Conservation (phyloP, 1,140 invertebrate genomes). For the Drosophila eugracilis region DNA sequence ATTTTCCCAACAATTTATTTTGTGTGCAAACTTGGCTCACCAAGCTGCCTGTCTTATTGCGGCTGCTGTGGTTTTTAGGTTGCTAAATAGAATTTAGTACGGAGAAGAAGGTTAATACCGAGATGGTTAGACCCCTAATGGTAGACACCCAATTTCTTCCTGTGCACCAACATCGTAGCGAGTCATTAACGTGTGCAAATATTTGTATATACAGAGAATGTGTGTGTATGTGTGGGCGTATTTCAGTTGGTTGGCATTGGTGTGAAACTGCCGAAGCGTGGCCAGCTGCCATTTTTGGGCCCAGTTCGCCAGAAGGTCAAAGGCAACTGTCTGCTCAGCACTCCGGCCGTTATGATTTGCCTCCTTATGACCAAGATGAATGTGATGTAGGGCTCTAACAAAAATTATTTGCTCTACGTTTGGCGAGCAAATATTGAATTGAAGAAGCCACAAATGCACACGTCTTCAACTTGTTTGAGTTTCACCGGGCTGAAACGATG, state of each 20-base stretch:
- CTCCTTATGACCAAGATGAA: constrained; percentile 44
- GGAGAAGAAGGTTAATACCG: no score
- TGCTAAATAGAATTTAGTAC: background rate
- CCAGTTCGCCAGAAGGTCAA: constrained; percentile 62
- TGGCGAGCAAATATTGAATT: constrained; percentile 44
- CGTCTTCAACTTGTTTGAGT: constrained; percentile 26
- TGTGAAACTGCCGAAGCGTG: constrained; percentile 65
- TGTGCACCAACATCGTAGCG: constrained; percentile 35
- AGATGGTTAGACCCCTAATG: no score
- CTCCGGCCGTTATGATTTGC: constrained; percentile 37
- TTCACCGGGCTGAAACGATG: constrained; percentile 12
- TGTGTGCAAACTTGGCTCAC: background rate
- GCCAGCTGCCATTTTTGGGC: constrained; percentile 60
- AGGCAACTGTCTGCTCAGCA: constrained; percentile 45
- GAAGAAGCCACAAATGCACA: constrained; percentile 40
- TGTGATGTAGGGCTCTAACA: constrained; percentile 14
- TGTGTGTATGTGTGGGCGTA: constrained; percentile 37
- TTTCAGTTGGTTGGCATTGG: constrained; percentile 48
- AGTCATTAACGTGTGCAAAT: constrained; percentile 78
- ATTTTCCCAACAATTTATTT: background rate
- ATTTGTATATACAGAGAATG: constrained; percentile 55
- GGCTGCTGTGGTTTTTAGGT: constrained; percentile 18
- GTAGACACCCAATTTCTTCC: constrained; percentile 11
- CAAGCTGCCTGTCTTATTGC: constrained; percentile 14
- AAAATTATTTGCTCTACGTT: constrained; percentile 44